Conservation (phyloP, 2,888 invertebrate genomes). For the Polymixis flavicincta region DNA sequence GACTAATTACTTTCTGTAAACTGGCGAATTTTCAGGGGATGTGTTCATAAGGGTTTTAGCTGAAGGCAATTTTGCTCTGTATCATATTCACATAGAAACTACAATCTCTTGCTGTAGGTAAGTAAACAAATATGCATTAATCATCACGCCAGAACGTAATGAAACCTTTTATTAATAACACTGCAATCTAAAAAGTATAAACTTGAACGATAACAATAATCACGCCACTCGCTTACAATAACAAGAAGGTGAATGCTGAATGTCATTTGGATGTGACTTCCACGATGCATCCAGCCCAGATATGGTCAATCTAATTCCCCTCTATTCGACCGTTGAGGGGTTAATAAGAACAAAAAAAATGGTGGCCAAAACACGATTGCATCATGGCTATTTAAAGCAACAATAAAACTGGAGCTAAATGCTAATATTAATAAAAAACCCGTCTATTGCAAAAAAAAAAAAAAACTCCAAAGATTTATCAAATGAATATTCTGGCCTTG, state of each 20-base stretch:
- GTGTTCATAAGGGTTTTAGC: background rate
- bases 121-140: slow-evolving; percentile 9
- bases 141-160: slow-evolving; percentile 18
- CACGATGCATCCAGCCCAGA: slow-evolving; percentile 17
- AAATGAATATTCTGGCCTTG: slow-evolving; percentile 14
- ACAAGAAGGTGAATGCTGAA: slow-evolving; percentile 40
- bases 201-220: slow-evolving; percentile 41
- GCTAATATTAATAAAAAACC: slow-evolving; percentile 23
- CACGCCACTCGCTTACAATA: slow-evolving; percentile 11
- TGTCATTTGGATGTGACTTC: slow-evolving; percentile 49
- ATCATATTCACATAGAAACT: background rate
- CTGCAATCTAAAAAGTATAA: slow-evolving; percentile 30
- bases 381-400: slow-evolving; percentile 36
- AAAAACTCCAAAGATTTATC: slow-evolving; percentile 11
- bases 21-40: slow-evolving; percentile 6
- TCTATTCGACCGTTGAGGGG: slow-evolving; percentile 18
- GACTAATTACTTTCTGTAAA: slow-evolving; percentile 25
- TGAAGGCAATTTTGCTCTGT: background rate
- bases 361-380: slow-evolving; percentile 12
- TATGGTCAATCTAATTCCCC: slow-evolving; percentile 34
- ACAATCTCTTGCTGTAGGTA: background rate
- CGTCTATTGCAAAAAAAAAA: slow-evolving; percentile 14
- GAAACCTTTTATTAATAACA: slow-evolving; percentile 24
- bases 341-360: slow-evolving; percentile 24
- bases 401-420: slow-evolving; percentile 26